phyloP scores from a whole-genome alignment of 2,113 vertebrate species.

The Cacatua alba region DNA sequence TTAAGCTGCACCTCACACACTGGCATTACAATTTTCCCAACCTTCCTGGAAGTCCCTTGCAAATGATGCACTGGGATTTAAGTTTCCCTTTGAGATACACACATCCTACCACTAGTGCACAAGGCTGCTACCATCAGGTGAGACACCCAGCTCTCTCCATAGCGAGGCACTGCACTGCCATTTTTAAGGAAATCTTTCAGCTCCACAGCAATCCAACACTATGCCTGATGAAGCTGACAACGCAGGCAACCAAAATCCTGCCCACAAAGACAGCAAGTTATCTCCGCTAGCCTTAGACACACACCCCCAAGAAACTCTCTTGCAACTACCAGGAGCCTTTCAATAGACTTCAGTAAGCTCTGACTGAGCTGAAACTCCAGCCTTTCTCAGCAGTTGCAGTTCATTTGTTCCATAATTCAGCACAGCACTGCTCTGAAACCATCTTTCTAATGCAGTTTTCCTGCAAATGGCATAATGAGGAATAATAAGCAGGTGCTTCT shows the following conservation, averaged over 20 bases:
- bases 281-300: background rate
- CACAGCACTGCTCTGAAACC: background rate
- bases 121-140: fast-evolving
- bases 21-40: fast-evolving
- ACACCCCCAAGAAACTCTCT: fast-evolving
- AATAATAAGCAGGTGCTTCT: constrained; percentile 22
- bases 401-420: background rate
- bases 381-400: background rate
- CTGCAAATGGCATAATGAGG: background rate
- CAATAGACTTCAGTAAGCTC: fast-evolving
- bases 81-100: fast-evolving
- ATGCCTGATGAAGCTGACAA: fast-evolving
- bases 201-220: background rate
- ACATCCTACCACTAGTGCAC: fast-evolving
- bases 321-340: background rate
- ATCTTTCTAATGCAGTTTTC: background rate
- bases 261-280: background rate
- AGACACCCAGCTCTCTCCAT: background rate
- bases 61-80: fast-evolving
- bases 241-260: background rate
- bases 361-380: background rate
- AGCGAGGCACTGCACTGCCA: background rate
- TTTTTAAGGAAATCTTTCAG: background rate
- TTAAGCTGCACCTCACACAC: fast-evolving
- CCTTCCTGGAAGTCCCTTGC: background rate